Base-by-base conservation (phyloP, 2,888 invertebrate species). In the Eustalomyia histrio region DNA sequence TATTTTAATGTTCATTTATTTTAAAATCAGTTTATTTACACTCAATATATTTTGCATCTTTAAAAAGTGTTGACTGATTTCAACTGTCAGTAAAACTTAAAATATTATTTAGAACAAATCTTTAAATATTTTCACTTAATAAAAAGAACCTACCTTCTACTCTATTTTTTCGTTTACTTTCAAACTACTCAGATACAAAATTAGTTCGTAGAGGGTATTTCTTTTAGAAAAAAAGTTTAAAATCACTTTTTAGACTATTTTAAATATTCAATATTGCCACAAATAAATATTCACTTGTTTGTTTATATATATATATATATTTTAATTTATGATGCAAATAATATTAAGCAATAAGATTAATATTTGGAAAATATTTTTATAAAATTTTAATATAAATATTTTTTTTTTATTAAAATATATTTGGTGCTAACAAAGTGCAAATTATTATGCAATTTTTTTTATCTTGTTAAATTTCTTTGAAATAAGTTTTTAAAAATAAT, bases 41-140 rank as follows among this genome's bases (percentile, higher is more conserved):
- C 35, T 35, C 8, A 35, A 35, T 35, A 24, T 24, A 2, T 35
- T 35, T 10, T 35, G 8, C 35, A 5, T 6, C 35, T 10, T 24
- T 35, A 2, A 35, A 35, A 60, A 50, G 72, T 58, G 72, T 58
- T 76, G 72, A 80, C 18, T 35, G 76, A 80, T 63, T 53, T 29
- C 33, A 64, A 58, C 43, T 68, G 80, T 72, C 80, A 64, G 72
- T 63, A 21, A 53, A 43, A 64, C 50, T 63, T 33, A 50, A 61
- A 14, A 50, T 17, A 64, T 60, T 60, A 21, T 47, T 17, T 53
- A 52, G n/a, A 61, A 50, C 8, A 67, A 73, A 57, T 0, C 21
- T n/a, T 5, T 1, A 39, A 69, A 69, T 76, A 64, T 76, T 64
- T 76, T 18, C 24, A 55, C 50, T 69, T 21, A 60, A 29, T 14